Evolutionary conservation across 1,140 invertebrate species (phyloP).

Genomic region (Bombus polaris): DNA sequence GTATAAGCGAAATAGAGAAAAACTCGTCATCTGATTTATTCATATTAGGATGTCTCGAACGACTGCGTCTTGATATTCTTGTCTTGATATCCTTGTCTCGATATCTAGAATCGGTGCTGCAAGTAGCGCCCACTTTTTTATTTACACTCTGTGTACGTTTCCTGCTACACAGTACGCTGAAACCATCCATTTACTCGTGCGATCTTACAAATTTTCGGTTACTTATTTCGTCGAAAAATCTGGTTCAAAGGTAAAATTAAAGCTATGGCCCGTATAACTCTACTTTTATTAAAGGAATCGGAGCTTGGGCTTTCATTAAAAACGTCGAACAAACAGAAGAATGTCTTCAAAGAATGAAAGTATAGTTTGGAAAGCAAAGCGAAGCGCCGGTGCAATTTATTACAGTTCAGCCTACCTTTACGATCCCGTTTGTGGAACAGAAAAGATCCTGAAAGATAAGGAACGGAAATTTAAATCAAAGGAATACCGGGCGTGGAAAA

Average conservation of each 20-base stretch:
- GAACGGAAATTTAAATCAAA: neutral
- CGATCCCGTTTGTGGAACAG: neutral
- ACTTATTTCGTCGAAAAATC: neutral
- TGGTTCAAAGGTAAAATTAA: neutral
- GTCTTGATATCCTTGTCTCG: too few species aligned
- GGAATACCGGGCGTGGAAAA: neutral
- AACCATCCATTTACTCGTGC: neutral
- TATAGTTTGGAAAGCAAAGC: neutral
- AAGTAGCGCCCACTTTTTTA: neutral
- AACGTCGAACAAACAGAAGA: neutral
- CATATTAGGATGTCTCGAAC: too few species aligned
- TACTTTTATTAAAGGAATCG: neutral
- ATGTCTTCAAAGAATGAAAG: neutral
- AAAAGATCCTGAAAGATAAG: neutral
- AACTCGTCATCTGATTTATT: too few species aligned
- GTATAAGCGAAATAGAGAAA: too few species aligned
- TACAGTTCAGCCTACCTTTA: neutral
- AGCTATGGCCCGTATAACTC: neutral
- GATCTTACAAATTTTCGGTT: too few species aligned
- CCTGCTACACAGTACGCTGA: neutral
- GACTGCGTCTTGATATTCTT: too few species aligned
- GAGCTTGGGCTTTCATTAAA: neutral
- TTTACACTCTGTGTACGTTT: neutral
- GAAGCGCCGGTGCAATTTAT: constrained; percentile 4
- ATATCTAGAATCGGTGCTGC: too few species aligned